Percentiles rank a stretch among this genome's conserved stretches.
Evolutionary conservation across 2,113 vertebrate genomes (phyloP).

Genomic region (Gavia stellata): DNA sequence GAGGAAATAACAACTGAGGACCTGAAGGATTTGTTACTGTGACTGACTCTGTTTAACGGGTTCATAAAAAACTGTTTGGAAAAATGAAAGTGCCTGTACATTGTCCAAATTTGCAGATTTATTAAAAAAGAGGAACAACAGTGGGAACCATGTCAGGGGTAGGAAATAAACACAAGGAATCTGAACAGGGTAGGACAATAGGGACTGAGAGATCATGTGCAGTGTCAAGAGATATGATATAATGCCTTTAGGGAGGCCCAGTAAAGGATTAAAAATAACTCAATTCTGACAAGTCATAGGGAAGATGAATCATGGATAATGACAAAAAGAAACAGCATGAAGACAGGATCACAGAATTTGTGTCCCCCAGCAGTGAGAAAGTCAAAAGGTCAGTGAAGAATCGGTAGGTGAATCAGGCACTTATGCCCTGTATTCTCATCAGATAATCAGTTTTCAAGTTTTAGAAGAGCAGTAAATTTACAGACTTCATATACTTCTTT

Average conservation of each 20-base stretch:
- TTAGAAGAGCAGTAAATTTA: not conserved
- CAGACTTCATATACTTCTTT: not conserved
- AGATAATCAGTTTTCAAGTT: not conserved
- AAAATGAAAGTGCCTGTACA: not conserved
- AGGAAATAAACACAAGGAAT: not conserved
- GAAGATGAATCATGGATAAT: slow-evolving; percentile 49
- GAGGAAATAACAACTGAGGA: not conserved
- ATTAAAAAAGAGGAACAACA: not conserved
- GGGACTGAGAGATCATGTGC: slow-evolving; percentile 9
- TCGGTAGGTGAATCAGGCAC: not conserved
- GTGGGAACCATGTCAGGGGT: not conserved
- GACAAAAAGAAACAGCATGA: slow-evolving; percentile 29
- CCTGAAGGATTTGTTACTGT: slow-evolving; percentile 2
- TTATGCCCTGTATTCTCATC: not conserved
- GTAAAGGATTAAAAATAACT: slow-evolving; percentile 50
- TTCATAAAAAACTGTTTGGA: not conserved
- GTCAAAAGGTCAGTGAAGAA: not conserved
- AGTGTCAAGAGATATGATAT: slow-evolving; percentile 37
- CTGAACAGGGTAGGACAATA: not conserved
- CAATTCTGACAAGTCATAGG: slow-evolving; percentile 20
- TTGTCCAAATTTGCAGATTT: not conserved
- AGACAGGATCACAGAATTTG: slow-evolving; percentile 18
- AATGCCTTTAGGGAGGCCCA: not conserved
- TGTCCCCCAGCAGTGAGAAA: not conserved
- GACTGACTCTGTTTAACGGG: not conserved